phyloP scores from a whole-genome alignment of 2,888 invertebrate genomes.

The Nomada flava region DNA sequence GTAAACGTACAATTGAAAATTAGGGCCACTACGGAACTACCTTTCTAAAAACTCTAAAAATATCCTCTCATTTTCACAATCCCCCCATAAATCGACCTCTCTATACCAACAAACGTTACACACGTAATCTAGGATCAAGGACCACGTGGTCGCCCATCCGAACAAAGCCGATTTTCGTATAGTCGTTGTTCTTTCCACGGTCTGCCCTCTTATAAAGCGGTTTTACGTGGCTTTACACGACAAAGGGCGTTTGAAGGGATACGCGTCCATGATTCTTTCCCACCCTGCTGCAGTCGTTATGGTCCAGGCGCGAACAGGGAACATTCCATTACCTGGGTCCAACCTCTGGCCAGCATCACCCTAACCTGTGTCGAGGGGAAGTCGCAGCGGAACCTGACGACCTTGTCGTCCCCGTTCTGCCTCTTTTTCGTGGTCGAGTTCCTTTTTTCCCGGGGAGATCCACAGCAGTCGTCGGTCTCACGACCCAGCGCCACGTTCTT shows the following conservation, averaged over 20 bases:
- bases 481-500: background rate
- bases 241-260: conserved; percentile 24
- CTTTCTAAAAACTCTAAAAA: no score
- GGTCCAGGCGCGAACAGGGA: conserved; percentile 36
- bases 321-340: conserved; percentile 74
- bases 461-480: conserved; percentile 6
- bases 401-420: conserved; percentile 58
- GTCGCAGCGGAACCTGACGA: conserved; percentile 78
- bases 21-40: no score
- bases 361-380: conserved; percentile 74
- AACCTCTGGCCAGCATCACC: conserved; percentile 78
- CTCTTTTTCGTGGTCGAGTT: conserved; percentile 36
- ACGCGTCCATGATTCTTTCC: conserved; percentile 1
- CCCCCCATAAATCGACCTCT: no score
- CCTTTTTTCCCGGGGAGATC: conserved; percentile 12
- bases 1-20: no score
- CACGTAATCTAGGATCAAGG: no score
- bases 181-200: conserved; percentile 2
- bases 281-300: conserved; percentile 35
- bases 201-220: conserved; percentile 11
- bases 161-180: conserved; percentile 19
- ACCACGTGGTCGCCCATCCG: no score
- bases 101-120: no score
- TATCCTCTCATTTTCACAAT: no score
- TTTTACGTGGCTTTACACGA: conserved; percentile 1